Conservation (phyloP, 2,113 vertebrate genomes). For the Lagopus muta region DNA sequence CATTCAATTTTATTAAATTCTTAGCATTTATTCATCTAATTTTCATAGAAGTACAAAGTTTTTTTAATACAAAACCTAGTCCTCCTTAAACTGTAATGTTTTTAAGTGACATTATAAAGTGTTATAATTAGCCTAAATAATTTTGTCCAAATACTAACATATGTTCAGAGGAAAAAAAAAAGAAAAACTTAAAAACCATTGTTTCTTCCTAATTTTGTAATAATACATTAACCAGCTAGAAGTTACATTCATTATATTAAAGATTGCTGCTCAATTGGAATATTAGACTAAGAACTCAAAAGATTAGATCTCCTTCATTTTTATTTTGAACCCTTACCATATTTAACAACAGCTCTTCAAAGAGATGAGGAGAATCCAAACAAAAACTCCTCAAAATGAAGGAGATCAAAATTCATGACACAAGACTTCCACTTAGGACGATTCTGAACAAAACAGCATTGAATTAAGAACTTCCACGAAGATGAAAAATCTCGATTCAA, state of each 20-base stretch:
- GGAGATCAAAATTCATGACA: neutral
- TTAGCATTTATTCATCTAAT: slow-evolving; percentile 3
- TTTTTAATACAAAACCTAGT: slow-evolving; percentile 6
- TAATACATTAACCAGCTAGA: neutral
- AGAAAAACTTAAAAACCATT: neutral
- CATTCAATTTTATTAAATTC: slow-evolving; percentile 48
- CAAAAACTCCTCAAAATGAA: neutral
- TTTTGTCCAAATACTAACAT: neutral
- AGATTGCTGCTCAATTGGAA: neutral
- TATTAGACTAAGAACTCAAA: neutral
- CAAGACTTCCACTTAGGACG: slow-evolving; percentile 8
- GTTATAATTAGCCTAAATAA: neutral
- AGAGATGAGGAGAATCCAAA: neutral
- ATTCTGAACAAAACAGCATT: slow-evolving; percentile 10
- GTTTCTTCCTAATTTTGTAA: neutral
- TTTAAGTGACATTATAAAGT: neutral
- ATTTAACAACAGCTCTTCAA: slow-evolving; percentile 1
- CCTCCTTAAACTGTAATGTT: neutral
- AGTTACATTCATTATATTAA: neutral
- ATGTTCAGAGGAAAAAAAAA: neutral
- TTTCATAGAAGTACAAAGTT: neutral
- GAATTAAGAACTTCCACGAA: slow-evolving; percentile 37
- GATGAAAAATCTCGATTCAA: neutral
- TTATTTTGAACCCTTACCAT: neutral
- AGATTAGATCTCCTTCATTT: neutral